phyloP scores from a whole-genome alignment of 2,797 vertebrate genomes.

The Sebastes iracundus region DNA sequence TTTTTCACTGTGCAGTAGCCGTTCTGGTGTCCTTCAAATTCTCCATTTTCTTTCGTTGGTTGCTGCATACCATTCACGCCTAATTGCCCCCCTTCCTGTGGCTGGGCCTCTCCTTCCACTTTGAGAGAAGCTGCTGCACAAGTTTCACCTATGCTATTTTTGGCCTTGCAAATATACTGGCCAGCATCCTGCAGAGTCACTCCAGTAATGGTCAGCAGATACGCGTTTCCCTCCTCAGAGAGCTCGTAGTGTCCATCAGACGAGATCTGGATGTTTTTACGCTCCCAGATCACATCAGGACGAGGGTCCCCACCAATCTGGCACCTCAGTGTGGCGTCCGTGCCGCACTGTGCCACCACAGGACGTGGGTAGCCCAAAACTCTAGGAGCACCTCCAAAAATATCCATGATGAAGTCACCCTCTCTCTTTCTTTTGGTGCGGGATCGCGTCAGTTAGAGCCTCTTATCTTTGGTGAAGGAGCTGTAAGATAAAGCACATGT shows the following conservation, averaged over 20 bases:
- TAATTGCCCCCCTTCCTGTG: conserved; percentile 13
- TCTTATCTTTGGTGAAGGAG: conserved; percentile 12
- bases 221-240: conserved; percentile 87
- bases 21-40: conserved; percentile 42
- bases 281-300: conserved; percentile 92
- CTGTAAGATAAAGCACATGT: conserved; percentile 29
- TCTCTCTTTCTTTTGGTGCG: background rate
- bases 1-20: conserved; percentile 46
- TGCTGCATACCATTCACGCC: conserved; percentile 38
- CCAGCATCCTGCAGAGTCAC: conserved; percentile 88
- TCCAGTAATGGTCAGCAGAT: conserved; percentile 85
- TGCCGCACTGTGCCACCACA: conserved; percentile 84
- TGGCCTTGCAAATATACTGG: conserved; percentile 93
- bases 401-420: conserved; percentile 79
- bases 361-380: conserved; percentile 92
- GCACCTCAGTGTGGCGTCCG: conserved; percentile 87
- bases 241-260: conserved; percentile 83
- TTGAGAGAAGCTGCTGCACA: conserved; percentile 89
- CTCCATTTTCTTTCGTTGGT: conserved; percentile 34
- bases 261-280: conserved; percentile 84
- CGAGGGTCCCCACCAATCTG: conserved; percentile 91
- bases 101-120: conserved; percentile 77
- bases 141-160: conserved; percentile 90
- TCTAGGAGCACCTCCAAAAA: conserved; percentile 90
- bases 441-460: background rate